phyloP scores from a whole-genome alignment of 2,113 vertebrate genomes.

The Rattus norvegicus region GRCr8 NC_086020.1:229759001-229759500 shows the following conservation, averaged over 20 bases:
- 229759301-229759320: slow-evolving; percentile 8
- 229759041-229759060: neutral
- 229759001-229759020: neutral
- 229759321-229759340: slow-evolving; percentile 20
- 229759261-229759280: slow-evolving; percentile 41
- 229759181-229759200: slow-evolving; percentile 27
- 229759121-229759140: neutral
- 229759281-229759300: slow-evolving; percentile 1
- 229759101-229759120: neutral
- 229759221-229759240: slow-evolving; percentile 2
- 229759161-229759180: neutral
- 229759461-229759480: neutral
- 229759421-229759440: neutral
- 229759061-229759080: neutral
- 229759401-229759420: neutral
- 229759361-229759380: neutral
- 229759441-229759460: neutral
- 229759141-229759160: neutral
- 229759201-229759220: neutral
- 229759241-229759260: neutral
- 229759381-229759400: neutral
- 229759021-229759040: neutral
- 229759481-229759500: neutral
- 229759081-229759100: neutral
- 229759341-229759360: neutral